Evolutionary conservation across 2,113 vertebrate species (phyloP).

Genomic region (Scatophagus argus): DNA sequence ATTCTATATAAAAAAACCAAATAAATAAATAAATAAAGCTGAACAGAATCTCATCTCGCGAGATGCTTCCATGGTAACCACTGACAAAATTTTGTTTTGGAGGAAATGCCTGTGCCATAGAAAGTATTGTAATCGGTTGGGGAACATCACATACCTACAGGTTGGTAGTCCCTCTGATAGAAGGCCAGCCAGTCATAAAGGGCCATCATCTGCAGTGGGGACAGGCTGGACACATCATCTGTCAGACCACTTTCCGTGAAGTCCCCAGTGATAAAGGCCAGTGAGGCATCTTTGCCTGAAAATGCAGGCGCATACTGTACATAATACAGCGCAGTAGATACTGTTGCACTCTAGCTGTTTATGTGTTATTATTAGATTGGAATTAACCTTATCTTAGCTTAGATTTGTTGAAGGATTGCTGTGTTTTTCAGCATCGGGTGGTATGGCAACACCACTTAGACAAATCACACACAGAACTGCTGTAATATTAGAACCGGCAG

Average conservation of each 20-base stretch:
- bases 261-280: slow-evolving; percentile 93
- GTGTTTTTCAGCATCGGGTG: not conserved
- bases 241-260: slow-evolving; percentile 87
- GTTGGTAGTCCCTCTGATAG: slow-evolving; percentile 86
- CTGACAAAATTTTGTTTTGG: not conserved
- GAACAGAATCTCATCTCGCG: not conserved
- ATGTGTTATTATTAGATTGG: not conserved
- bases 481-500: no score
- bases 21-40: not conserved
- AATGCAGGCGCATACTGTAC: slow-evolving; percentile 8
- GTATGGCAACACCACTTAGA: no score
- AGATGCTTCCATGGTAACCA: not conserved
- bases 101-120: not conserved
- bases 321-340: not conserved
- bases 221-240: slow-evolving; percentile 88
- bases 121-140: no score
- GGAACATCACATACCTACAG: slow-evolving; percentile 85
- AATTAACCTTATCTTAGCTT: not conserved
- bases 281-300: slow-evolving; percentile 90
- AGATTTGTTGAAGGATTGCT: not conserved
- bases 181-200: slow-evolving; percentile 91
- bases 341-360: not conserved
- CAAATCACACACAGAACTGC: no score
- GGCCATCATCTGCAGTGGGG: slow-evolving; percentile 83
- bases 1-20: no score